These are phyloP conservation scores for Pimephales promelas DNA, from an alignment of 2,113 vertebrate genomes.

Conservation along the genomic window DNA sequence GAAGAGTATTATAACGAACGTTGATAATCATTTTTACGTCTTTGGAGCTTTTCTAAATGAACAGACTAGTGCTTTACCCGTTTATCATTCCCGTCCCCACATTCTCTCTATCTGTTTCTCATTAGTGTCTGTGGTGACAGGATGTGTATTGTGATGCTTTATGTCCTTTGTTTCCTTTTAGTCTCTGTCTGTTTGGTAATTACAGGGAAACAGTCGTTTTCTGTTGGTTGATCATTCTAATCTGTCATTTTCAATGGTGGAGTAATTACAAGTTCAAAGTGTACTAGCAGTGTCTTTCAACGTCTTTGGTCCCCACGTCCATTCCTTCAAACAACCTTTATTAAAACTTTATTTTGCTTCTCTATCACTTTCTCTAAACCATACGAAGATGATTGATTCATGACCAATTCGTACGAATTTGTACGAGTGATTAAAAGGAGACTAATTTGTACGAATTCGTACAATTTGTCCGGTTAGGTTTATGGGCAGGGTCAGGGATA, in stretches of 20 bases:
- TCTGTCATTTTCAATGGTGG: constrained; percentile 23
- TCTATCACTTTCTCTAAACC: neutral
- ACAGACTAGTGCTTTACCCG: neutral
- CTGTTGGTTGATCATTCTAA: constrained; percentile 39
- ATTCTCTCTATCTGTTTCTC: constrained; percentile 38
- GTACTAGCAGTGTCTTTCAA: constrained; percentile 1
- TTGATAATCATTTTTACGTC: constrained; percentile 60
- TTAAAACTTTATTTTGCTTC: neutral
- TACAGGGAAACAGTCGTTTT: constrained; percentile 14
- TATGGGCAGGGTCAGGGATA: no score
- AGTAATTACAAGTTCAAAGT: constrained; percentile 33
- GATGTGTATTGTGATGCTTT: constrained; percentile 34
- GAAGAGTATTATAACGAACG: constrained; percentile 56
- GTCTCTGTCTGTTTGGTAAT: constrained; percentile 37
- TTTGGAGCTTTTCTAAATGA: constrained; percentile 21
- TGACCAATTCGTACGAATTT: no score
- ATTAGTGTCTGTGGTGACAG: constrained; percentile 5
- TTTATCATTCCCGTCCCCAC: constrained; percentile 47
- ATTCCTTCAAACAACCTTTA: constrained; percentile 25
- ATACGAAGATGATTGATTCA: neutral
- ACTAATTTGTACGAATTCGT: no score
- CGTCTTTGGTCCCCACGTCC: neutral
- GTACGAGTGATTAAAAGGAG: no score
- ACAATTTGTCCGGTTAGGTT: no score
- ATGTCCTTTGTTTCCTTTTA: constrained; percentile 6